Conservation (phyloP, 2,888 invertebrate species). For the Leptinotarsa haldemani region DNA sequence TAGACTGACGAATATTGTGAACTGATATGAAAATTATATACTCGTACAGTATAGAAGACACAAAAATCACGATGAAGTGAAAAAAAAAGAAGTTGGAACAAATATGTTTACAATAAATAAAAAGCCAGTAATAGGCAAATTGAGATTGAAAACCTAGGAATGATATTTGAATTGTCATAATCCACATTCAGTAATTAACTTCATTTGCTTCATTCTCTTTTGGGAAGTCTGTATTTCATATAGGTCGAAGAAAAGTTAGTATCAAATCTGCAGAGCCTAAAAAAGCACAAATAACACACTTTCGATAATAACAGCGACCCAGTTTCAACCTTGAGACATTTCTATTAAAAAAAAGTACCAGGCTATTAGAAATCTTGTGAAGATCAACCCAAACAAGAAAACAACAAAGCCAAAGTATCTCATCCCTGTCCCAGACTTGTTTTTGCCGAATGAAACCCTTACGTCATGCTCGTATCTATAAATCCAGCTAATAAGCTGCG, state of each 20-base stretch:
- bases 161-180: no score
- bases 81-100: no score
- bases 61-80: no score
- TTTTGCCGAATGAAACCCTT: background rate
- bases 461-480: conserved; percentile 8
- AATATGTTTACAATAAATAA: no score
- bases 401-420: background rate
- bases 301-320: background rate
- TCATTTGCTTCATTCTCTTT: no score
- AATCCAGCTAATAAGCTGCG: conserved; percentile 12
- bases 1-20: no score
- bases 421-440: conserved; percentile 4
- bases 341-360: background rate
- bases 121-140: no score
- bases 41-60: no score
- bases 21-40: no score
- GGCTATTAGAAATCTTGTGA: conserved; percentile 6
- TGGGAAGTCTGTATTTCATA: no score
- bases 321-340: conserved; percentile 10
- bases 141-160: no score
- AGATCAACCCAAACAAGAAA: background rate
- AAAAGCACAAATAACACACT: background rate
- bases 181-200: no score
- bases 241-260: background rate
- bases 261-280: background rate